A percentile compares a stretch with the other conserved stretches of the same genome.
Conservation (phyloP, 2,113 vertebrate genomes). For the Lipophrys pholis region DNA sequence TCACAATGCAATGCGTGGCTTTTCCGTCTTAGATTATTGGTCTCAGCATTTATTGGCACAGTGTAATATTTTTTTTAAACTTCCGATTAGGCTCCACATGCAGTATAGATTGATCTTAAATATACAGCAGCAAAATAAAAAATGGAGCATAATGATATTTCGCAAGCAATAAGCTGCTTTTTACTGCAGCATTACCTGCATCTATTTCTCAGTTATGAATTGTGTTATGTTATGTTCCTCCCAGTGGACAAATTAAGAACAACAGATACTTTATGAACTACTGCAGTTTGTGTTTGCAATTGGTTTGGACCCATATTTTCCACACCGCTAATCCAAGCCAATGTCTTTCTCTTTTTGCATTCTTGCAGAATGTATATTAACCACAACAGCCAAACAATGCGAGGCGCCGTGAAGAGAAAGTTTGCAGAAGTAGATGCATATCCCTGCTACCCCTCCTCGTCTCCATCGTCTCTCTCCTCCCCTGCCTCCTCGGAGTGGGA, state of each 20-base stretch:
- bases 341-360: conserved; percentile 23
- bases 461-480: conserved; percentile 66
- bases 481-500: conserved; percentile 85
- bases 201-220: no score
- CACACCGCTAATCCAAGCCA: not conserved
- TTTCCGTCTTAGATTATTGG: not conserved
- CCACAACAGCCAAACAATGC: conserved; percentile 82
- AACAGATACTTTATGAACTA: no score
- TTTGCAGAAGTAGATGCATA: conserved; percentile 89
- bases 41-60: conserved; percentile 6
- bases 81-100: no score
- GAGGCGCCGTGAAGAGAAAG: conserved; percentile 90
- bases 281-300: no score
- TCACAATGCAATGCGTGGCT: not conserved
- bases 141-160: no score
- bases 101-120: no score
- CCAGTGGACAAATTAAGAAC: no score
- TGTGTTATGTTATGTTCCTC: no score
- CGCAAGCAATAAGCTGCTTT: no score
- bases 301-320: no score
- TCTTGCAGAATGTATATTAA: conserved; percentile 76
- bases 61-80: not conserved
- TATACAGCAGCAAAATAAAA: no score
- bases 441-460: conserved; percentile 79
- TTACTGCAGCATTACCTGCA: no score